phyloP scores from a whole-genome alignment of 2,797 vertebrate species.

The Rhabdophis nuchalis region DNA sequence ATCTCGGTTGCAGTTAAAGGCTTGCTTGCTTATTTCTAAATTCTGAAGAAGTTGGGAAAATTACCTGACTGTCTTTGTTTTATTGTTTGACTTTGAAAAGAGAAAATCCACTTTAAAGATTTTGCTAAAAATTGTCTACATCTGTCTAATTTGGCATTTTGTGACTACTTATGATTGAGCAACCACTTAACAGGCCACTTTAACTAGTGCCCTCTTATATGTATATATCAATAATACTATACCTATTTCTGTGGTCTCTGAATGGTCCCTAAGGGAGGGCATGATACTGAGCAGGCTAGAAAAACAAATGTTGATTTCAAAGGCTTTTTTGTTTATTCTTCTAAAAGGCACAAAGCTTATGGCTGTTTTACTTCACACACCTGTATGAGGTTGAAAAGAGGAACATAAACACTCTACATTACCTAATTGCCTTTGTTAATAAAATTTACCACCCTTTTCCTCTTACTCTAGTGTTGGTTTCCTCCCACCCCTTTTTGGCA shows the following conservation, averaged over 20 bases:
- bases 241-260: neutral
- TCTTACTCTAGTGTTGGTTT: neutral
- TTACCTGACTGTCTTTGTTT: neutral
- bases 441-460: conserved; percentile 10
- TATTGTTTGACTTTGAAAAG: neutral
- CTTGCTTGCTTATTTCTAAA: neutral
- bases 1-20: neutral
- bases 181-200: neutral
- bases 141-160: neutral
- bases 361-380: conserved; percentile 16
- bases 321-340: neutral
- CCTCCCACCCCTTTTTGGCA: neutral
- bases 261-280: neutral
- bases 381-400: conserved; percentile 13
- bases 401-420: conserved; percentile 42
- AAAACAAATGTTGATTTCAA: neutral
- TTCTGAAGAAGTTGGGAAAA: neutral
- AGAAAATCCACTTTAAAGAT: neutral
- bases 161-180: neutral
- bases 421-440: conserved; percentile 32
- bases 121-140: neutral
- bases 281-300: neutral
- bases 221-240: neutral
- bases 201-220: neutral
- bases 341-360: neutral